A percentile compares a stretch with the other conserved stretches of the same genome.
These are phyloP conservation scores for Tenualosa thibaudeaui DNA, from an alignment of 2,797 vertebrate genomes.

Conservation along the genomic window DNA sequence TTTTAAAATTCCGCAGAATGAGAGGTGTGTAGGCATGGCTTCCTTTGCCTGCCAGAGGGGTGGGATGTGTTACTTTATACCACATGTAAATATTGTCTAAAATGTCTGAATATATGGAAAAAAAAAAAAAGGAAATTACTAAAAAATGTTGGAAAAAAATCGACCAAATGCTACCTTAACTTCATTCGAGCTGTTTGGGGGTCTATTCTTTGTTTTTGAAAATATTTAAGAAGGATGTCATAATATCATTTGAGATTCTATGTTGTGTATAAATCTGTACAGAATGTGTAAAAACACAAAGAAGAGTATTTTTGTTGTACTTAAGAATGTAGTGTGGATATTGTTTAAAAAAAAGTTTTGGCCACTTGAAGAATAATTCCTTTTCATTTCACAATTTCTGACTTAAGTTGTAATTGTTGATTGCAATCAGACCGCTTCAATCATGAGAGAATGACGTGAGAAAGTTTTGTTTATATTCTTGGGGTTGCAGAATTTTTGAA, in stretches of 20 bases:
- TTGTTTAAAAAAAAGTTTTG: constrained; percentile 52
- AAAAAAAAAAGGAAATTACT: constrained; percentile 73
- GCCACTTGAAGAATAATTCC: constrained; percentile 60
- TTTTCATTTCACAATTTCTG: constrained; percentile 29
- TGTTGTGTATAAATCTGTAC: constrained; percentile 62
- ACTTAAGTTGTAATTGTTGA: constrained; percentile 38
- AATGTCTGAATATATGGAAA: constrained; percentile 54
- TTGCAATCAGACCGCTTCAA: constrained; percentile 39
- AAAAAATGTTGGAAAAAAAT: constrained; percentile 57
- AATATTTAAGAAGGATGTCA: constrained; percentile 73
- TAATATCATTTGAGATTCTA: constrained; percentile 69
- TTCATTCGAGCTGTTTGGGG: constrained; percentile 76
- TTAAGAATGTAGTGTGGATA: constrained; percentile 59
- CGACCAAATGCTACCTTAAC: constrained; percentile 87
- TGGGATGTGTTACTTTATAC: constrained; percentile 86
- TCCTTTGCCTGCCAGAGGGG: constrained; percentile 84
- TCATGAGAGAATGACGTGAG: constrained; percentile 48
- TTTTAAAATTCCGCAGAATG: constrained; percentile 79
- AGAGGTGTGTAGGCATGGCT: constrained; percentile 79
- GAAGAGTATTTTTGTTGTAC: constrained; percentile 66
- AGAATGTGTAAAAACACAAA: constrained; percentile 61
- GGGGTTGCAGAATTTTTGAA: constrained; percentile 67
- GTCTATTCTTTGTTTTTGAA: constrained; percentile 56
- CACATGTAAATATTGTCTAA: constrained; percentile 93
- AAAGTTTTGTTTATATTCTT: constrained; percentile 43